phyloP scores from a whole-genome alignment of 2,113 vertebrate genomes.

The Brachyhypopomus occidentalis region DNA sequence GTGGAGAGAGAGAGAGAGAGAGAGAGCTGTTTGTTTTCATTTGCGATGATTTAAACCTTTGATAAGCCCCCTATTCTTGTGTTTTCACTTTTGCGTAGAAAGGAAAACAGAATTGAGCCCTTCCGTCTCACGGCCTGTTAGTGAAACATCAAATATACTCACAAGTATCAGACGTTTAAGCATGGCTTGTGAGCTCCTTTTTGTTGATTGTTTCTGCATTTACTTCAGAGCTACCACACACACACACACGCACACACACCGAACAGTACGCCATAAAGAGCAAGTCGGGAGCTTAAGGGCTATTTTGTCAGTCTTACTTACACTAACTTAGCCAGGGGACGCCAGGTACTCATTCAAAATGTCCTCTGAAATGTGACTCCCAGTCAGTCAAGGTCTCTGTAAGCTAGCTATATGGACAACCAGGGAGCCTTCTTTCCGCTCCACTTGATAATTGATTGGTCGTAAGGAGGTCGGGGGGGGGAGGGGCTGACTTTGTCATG shows the following conservation, averaged over 20 bases:
- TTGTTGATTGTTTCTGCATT: background rate
- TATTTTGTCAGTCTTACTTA: no score
- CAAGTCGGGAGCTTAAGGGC: no score
- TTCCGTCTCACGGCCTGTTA: background rate
- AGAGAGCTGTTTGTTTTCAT: conserved; percentile 45
- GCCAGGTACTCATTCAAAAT: no score
- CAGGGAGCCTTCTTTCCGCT: conserved; percentile 8
- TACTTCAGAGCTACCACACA: no score
- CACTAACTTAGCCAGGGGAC: no score
- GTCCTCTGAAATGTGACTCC: no score
- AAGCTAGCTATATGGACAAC: no score
- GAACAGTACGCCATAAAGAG: no score
- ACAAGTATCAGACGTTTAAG: background rate
- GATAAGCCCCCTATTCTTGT: conserved; percentile 39
- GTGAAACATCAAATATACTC: conserved; percentile 2
- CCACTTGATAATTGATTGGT: conserved; percentile 35
- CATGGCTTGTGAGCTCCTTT: background rate
- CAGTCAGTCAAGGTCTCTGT: no score
- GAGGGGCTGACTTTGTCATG: conserved; percentile 22
- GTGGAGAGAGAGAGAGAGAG: conserved; percentile 13
- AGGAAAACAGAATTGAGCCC: conserved; percentile 29
- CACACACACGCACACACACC: no score
- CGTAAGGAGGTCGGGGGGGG: conserved; percentile 17
- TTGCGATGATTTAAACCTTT: conserved; percentile 40
- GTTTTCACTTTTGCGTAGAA: conserved; percentile 43